phyloP scores from a whole-genome alignment of 2,113 vertebrate species.

The Pampusana beccarii region DNA sequence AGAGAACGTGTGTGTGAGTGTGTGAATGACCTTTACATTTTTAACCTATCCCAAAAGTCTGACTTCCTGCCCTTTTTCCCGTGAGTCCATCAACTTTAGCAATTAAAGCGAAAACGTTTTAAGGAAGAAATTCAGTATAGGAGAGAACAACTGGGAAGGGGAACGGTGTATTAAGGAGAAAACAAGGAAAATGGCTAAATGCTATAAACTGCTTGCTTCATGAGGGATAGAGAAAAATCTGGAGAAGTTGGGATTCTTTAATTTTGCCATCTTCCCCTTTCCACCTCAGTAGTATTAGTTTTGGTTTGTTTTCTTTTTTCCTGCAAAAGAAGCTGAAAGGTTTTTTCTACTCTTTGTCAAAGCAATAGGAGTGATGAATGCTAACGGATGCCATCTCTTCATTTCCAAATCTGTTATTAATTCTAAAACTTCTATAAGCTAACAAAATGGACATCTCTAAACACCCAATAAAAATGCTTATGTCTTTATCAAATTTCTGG shows the following conservation, averaged over 20 bases:
- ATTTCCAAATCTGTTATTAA: neutral
- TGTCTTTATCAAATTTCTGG: neutral
- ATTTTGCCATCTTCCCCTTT: neutral
- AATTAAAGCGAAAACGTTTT: conserved; percentile 55
- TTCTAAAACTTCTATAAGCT: neutral
- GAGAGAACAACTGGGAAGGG: neutral
- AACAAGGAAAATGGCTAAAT: neutral
- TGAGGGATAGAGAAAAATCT: neutral
- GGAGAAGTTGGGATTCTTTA: neutral
- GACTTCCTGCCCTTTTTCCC: conserved; percentile 72
- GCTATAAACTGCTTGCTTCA: neutral
- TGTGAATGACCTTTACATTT: conserved; percentile 75
- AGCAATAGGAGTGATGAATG: neutral
- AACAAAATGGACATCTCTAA: neutral
- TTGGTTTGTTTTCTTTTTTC: neutral
- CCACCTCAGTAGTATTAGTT: neutral
- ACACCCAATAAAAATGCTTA: neutral
- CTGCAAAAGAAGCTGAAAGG: neutral
- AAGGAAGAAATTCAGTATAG: conserved; percentile 23
- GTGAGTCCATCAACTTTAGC: conserved; percentile 42
- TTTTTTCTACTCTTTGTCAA: neutral
- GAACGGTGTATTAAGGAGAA: neutral
- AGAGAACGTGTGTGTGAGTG: conserved; percentile 44
- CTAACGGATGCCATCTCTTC: neutral
- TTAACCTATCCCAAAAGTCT: conserved; percentile 66